phyloP scores from a whole-genome alignment of 2,113 vertebrate genomes.

The Coptodon bakossiorum region DNA sequence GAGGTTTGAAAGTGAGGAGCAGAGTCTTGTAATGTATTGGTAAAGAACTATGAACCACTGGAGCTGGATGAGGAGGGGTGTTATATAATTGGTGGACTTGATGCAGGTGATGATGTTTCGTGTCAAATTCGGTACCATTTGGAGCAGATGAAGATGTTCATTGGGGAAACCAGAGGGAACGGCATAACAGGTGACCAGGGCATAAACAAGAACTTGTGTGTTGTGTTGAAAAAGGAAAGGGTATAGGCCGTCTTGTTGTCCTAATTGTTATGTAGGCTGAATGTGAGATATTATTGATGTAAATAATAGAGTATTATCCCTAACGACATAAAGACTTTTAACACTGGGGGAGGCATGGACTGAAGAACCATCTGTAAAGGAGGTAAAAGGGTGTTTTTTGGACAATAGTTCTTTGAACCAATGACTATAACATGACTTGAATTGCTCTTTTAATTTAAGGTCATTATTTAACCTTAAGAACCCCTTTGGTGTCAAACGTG shows the following conservation, averaged over 20 bases:
- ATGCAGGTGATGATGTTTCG: neutral
- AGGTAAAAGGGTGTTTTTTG: neutral
- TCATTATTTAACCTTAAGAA: neutral
- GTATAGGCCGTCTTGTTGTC: neutral
- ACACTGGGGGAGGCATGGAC: neutral
- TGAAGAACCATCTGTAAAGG: neutral
- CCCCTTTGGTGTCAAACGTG: neutral
- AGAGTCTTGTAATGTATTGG: neutral
- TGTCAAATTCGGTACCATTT: neutral
- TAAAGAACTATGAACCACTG: neutral
- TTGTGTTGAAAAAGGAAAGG: neutral
- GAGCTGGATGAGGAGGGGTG: neutral
- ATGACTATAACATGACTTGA: neutral
- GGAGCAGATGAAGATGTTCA: neutral
- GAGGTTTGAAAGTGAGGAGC: neutral
- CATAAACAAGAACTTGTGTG: neutral
- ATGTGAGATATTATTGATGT: neutral
- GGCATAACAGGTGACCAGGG: neutral
- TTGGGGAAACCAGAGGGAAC: neutral
- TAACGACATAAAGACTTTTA: neutral
- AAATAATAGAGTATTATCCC: neutral
- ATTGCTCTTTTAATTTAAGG: neutral
- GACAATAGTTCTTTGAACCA: neutral
- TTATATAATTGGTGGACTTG: neutral
- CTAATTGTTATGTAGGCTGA: neutral